Evolutionary conservation across 2,797 vertebrate genomes (phyloP).

Genomic region (Oryzias dopingdopingensis): DNA sequence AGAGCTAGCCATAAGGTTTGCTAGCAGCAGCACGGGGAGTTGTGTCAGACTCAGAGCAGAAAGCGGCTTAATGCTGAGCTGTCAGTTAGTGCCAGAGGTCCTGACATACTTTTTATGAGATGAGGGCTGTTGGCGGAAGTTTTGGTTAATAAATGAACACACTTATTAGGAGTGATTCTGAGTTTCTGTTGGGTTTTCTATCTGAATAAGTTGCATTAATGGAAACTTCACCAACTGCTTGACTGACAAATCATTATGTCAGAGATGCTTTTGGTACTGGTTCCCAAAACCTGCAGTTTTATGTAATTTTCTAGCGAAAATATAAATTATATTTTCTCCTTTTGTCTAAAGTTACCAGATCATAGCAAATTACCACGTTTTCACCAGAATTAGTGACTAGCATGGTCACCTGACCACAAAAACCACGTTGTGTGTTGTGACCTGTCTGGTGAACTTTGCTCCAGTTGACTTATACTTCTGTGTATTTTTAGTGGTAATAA

Average conservation of each 20-base stretch:
- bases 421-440: not conserved
- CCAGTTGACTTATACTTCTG: too few species aligned
- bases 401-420: constrained; percentile 3
- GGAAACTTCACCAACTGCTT: constrained; percentile 11
- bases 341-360: not conserved
- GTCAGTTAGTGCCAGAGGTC: not conserved
- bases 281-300: not conserved
- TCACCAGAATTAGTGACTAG: not conserved
- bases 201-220: constrained; percentile 7
- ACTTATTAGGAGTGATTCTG: not conserved
- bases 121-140: not conserved
- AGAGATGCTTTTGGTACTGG: not conserved
- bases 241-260: not conserved
- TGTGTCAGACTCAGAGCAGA: constrained; percentile 6
- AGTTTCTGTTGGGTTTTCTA: not conserved
- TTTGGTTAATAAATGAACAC: not conserved
- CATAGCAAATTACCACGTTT: not conserved
- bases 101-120: constrained; percentile 5
- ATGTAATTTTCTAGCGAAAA: too few species aligned
- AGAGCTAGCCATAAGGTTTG: constrained; percentile 16
- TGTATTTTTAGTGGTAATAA: too few species aligned
- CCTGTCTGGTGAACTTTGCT: too few species aligned
- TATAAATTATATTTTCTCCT: not conserved
- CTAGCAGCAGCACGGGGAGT: constrained; percentile 20
- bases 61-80: constrained; percentile 27